A percentile compares a stretch with the other conserved stretches of the same genome.
Conservation (phyloP, 1,140 invertebrate species). For the Subanguina moxae region DNA sequence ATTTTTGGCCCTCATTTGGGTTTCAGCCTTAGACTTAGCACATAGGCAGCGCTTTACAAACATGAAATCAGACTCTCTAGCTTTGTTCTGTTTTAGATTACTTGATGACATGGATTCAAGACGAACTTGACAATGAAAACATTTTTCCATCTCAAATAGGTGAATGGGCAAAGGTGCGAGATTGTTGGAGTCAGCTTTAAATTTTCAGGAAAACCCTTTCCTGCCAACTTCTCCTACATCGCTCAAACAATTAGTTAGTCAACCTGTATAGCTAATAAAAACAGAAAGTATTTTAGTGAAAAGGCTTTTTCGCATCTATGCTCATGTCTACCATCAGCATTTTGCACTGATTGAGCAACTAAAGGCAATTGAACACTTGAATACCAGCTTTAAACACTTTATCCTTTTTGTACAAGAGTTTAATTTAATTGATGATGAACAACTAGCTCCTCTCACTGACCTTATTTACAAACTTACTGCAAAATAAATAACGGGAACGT, state of each 20-base stretch:
- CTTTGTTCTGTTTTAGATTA: slow-evolving; percentile 75
- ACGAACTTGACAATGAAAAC: slow-evolving; percentile 96
- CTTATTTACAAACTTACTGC: slow-evolving; percentile 35
- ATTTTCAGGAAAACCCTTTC: slow-evolving; percentile 49
- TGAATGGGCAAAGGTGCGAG: background rate
- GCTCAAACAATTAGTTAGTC: slow-evolving; percentile 80
- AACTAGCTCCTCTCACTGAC: slow-evolving; percentile 41
- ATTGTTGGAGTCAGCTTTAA: background rate
- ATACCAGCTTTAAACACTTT: slow-evolving; percentile 99
- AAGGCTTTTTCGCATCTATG: slow-evolving; percentile 94
- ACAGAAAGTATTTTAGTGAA: slow-evolving; percentile 66
- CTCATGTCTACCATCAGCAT: slow-evolving; percentile 99
- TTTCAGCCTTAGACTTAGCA: no score
- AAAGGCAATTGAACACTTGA: slow-evolving; percentile 96
- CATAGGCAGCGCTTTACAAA: no score
- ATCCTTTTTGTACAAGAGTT: slow-evolving; percentile 99
- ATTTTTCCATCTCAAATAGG: slow-evolving; percentile 96
- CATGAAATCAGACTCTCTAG: slow-evolving; percentile 70
- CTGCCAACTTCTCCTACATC: slow-evolving; percentile 74
- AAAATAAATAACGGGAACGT: slow-evolving; percentile 9
- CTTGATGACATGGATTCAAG: slow-evolving; percentile 99
- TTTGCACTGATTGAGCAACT: slow-evolving; percentile 94
- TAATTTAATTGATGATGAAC: slow-evolving; percentile 73
- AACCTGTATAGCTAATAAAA: no score
- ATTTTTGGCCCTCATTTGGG: no score